These are phyloP conservation scores for Sylvicola cinctus DNA, from an alignment of 2,888 invertebrate genomes.

Conservation along the genomic window DNA sequence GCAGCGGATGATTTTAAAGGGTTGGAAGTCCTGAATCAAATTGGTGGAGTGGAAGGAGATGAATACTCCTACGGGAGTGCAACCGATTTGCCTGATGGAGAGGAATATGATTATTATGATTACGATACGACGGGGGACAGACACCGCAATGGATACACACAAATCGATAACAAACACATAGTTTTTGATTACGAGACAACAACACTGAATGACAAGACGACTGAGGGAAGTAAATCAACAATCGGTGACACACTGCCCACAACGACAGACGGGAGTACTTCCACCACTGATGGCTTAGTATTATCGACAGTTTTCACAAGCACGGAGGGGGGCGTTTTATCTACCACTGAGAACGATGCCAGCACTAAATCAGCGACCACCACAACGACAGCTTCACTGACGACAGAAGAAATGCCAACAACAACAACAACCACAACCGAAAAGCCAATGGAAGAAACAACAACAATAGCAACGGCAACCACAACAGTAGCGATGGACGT, in stretches of 20 bases:
- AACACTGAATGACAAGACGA: background rate
- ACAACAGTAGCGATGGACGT: constrained; percentile 2
- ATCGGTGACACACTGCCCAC: background rate
- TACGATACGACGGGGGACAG: too few relatives aligned
- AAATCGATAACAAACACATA: too few relatives aligned
- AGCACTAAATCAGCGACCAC: background rate
- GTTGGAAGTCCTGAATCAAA: too few relatives aligned
- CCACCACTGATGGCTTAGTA: background rate
- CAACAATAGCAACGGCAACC: background rate
- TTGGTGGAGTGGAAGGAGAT: too few relatives aligned
- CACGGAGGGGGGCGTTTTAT: background rate
- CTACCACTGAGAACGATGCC: background rate
- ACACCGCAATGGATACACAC: too few relatives aligned
- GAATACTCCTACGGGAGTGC: too few relatives aligned
- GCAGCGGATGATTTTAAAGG: too few relatives aligned
- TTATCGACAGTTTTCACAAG: background rate
- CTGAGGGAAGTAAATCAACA: background rate
- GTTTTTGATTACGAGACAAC: too few relatives aligned
- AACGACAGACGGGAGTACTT: background rate
- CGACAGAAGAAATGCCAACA: background rate
- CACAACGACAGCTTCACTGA: background rate
- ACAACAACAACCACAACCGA: constrained; percentile 4
- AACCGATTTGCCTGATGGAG: too few relatives aligned
- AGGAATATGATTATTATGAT: too few relatives aligned
- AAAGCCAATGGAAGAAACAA: constrained; percentile 3